Conservation (phyloP, 1,140 invertebrate species). For the Dendroctonus ponderosae region DNA sequence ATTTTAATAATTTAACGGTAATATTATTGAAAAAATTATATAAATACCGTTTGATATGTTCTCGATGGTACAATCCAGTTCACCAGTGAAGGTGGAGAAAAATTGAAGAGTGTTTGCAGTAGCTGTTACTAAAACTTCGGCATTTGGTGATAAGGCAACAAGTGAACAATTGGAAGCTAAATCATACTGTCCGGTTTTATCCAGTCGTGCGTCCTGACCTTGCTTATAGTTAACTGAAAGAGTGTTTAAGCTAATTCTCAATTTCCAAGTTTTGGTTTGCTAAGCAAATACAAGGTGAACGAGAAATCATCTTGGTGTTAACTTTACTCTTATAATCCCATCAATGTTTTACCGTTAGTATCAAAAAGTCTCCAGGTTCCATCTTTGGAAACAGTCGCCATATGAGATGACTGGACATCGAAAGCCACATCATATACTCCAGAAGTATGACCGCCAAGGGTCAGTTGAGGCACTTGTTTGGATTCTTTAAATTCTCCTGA, state of each 20-base stretch:
- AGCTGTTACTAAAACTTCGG: slow-evolving; percentile 70
- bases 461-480: slow-evolving; percentile 73
- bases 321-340: background rate
- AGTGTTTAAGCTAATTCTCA: slow-evolving; percentile 32
- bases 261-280: slow-evolving; percentile 27
- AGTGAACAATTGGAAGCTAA: slow-evolving; percentile 51
- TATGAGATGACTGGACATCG: slow-evolving; percentile 74
- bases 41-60: slow-evolving; percentile 59
- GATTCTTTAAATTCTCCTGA: slow-evolving; percentile 74
- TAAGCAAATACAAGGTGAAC: background rate
- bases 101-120: slow-evolving; percentile 64
- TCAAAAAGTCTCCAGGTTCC: slow-evolving; percentile 83
- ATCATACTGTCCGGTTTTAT: slow-evolving; percentile 63
- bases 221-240: slow-evolving; percentile 74
- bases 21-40: slow-evolving; percentile 7
- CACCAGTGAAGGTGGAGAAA: slow-evolving; percentile 65
- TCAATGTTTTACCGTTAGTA: slow-evolving; percentile 65
- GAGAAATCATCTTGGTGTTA: background rate
- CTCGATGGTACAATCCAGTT: slow-evolving; percentile 65
- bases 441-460: slow-evolving; percentile 69
- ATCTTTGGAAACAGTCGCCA: slow-evolving; percentile 85
- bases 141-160: slow-evolving; percentile 74
- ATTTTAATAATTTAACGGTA: background rate
- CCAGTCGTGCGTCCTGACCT: slow-evolving; percentile 73
- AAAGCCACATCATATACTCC: slow-evolving; percentile 80